phyloP scores from a whole-genome alignment of 2,113 vertebrate genomes.

The Campylomormyrus numenius region DNA sequence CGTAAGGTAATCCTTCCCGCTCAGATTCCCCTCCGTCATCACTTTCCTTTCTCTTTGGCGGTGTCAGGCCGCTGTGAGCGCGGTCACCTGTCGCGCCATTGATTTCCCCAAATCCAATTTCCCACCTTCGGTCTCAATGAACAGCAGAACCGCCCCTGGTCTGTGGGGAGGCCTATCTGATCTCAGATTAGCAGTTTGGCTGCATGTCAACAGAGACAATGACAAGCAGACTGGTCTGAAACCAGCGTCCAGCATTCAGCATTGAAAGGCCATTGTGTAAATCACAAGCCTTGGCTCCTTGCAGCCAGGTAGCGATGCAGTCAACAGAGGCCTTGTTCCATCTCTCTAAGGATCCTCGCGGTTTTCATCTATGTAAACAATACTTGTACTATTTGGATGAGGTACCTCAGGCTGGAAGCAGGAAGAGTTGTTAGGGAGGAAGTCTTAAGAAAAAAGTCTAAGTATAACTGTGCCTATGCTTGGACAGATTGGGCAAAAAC shows the following conservation, averaged over 20 bases:
- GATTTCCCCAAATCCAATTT: slow-evolving; percentile 31
- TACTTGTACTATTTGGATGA: background rate
- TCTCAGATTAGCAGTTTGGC: slow-evolving; percentile 26
- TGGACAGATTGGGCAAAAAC: background rate
- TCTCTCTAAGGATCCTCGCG: background rate
- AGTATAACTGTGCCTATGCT: background rate
- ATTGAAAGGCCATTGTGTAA: slow-evolving; percentile 16
- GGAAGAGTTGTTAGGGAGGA: background rate
- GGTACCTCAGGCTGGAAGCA: background rate
- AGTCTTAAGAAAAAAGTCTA: background rate
- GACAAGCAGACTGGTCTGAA: slow-evolving; percentile 31
- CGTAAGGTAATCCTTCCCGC: slow-evolving; percentile 21
- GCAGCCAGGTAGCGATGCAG: background rate
- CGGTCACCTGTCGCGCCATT: slow-evolving; percentile 32
- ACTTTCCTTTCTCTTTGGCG: slow-evolving; percentile 27
- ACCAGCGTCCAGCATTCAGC: slow-evolving; percentile 21
- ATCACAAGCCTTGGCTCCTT: background rate
- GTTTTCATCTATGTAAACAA: background rate
- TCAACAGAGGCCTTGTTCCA: background rate
- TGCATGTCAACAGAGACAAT: slow-evolving; percentile 33
- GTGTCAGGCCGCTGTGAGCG: slow-evolving; percentile 22
- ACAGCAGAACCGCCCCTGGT: slow-evolving; percentile 26
- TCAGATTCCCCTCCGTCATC: slow-evolving; percentile 24
- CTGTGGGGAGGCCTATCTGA: slow-evolving; percentile 24
- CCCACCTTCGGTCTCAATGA: slow-evolving; percentile 32